Base-by-base conservation (phyloP, 2,797 vertebrate genomes). In the Merluccius polli region DNA sequence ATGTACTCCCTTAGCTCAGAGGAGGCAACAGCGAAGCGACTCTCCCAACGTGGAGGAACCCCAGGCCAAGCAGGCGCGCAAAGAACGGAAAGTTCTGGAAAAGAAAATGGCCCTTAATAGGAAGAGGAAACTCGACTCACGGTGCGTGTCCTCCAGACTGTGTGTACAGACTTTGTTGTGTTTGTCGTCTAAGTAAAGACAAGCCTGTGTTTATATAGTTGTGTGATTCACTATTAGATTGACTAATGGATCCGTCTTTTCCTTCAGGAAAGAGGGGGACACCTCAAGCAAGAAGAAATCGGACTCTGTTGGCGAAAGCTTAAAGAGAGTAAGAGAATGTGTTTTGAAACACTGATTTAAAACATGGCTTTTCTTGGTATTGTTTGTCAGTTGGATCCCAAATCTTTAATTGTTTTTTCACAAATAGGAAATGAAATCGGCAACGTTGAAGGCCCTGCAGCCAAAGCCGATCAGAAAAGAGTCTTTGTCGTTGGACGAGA, bases 41-140 rank as follows among this genome's bases (percentile, higher is more conserved):
- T 76, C 77, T 9, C 78, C 76, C 6, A 80, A 79, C 1, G 67
- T 82, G 9, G 91, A 93, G 11, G 84, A 88, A 0, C 92, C 95
- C 48, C 93, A 95, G 83, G 96, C 95, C 77, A 98, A 99, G 88
- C 96, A 99, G 84, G 97, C 94, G 27, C 95, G 97, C 76, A 99
- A 99, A 90, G 97, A 99, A 85, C 93, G 93, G 83, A 98, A 98
- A 80, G 95, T 99, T 89, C 93, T 99, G 88, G 98, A 99, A 89
- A 99, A 99, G 83, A 99, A 99, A 87, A 96, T 99, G 88, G 97
- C 97, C 21, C 89, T 99, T 80, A 99, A 93, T 91, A 95, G 95
- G 86, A 97, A 95, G 92, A 94, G 96, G 85, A 98, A 95, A 82
- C 95, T 95, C 78, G 94, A 96, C 85, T 95, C 94, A 10, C 95